phyloP scores from a whole-genome alignment of 2,888 invertebrate genomes.

The Coleophora deauratella region DNA sequence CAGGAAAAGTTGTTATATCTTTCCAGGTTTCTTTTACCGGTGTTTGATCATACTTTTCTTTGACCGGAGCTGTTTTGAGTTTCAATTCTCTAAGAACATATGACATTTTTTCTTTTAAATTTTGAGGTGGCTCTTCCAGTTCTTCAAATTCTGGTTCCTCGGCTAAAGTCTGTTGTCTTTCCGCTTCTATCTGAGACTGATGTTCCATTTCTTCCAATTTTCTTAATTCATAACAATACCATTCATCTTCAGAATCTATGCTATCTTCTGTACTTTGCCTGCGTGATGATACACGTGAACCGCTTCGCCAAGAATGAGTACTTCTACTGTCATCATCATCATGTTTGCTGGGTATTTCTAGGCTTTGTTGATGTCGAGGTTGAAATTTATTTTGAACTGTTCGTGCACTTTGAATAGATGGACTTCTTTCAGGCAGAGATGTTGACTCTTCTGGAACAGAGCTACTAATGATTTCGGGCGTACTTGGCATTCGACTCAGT shows the following conservation, averaged over 20 bases:
- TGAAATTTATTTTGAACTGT: constrained; percentile 75
- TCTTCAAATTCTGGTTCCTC: constrained; percentile 76
- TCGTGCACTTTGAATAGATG: constrained; percentile 76
- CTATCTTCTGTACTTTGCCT: constrained; percentile 94
- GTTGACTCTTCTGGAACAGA: constrained; percentile 63
- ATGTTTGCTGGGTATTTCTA: constrained; percentile 85
- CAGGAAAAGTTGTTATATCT: constrained; percentile 64
- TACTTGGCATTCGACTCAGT: constrained; percentile 38
- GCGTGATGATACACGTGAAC: constrained; percentile 88
- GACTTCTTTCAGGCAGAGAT: constrained; percentile 76
- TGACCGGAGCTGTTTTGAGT: constrained; percentile 75
- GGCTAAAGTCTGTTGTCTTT: constrained; percentile 75
- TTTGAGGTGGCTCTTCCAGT: constrained; percentile 75
- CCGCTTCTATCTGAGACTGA: constrained; percentile 78
- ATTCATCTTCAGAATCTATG: constrained; percentile 94
- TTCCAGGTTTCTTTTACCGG: constrained; percentile 57
- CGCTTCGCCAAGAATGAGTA: constrained; percentile 90
- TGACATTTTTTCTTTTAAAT: constrained; percentile 85
- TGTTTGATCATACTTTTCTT: constrained; percentile 55
- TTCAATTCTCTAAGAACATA: constrained; percentile 84
- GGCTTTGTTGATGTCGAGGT: constrained; percentile 82
- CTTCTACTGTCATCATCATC: constrained; percentile 90
- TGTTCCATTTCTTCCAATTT: constrained; percentile 91
- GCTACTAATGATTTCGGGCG: constrained; percentile 54
- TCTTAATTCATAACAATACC: constrained; percentile 91